Conservation (phyloP, 2,113 vertebrate genomes). For the Scalopus aquaticus region DNA sequence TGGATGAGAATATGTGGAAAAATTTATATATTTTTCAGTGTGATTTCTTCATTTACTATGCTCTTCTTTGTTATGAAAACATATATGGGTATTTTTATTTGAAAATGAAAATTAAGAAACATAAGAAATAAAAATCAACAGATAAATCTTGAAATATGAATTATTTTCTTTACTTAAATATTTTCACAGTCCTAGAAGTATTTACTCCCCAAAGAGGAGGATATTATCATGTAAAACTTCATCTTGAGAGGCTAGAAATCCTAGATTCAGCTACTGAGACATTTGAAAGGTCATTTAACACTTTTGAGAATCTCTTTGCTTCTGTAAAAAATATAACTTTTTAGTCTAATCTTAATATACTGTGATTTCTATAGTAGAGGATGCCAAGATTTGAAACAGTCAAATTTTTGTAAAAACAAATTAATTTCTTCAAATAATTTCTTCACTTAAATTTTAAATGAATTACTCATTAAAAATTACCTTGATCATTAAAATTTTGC, state of each 20-base stretch:
- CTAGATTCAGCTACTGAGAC: background rate
- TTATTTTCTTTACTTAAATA: background rate
- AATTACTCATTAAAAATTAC: background rate
- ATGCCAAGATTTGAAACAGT: background rate
- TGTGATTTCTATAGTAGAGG: background rate
- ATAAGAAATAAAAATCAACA: background rate
- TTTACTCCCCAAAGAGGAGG: background rate
- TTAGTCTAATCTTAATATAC: background rate
- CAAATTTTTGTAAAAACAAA: background rate
- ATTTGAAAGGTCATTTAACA: background rate
- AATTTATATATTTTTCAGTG: background rate
- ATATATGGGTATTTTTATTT: background rate
- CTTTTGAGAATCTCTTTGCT: background rate
- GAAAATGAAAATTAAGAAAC: background rate
- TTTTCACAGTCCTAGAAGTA: background rate
- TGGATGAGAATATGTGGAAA: background rate
- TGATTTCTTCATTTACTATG: background rate
- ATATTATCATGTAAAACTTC: background rate
- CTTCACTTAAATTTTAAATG: background rate
- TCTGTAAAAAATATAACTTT: background rate
- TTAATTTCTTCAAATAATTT: background rate
- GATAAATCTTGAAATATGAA: background rate
- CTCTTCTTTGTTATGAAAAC: background rate
- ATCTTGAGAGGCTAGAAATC: background rate
- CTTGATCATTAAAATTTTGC: background rate